Base-by-base conservation (phyloP, 2,113 vertebrate species). In the Rhagologus leucostigma region DNA sequence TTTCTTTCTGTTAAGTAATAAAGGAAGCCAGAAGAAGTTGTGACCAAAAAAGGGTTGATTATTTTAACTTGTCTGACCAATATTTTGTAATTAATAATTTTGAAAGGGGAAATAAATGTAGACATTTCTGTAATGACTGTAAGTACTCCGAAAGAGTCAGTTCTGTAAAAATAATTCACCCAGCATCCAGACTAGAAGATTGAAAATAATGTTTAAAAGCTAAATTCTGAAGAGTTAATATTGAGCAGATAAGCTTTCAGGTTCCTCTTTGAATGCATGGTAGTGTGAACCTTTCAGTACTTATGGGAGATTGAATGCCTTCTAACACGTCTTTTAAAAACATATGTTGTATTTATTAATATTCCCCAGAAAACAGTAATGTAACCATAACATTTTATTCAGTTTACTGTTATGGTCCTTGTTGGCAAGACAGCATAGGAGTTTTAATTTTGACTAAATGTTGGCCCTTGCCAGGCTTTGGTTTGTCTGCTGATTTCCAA, bases 41-140 rank as follows among this genome's bases (percentile, higher is more conserved):
- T 90, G 60, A 92, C 83, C 42, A 71, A 92, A 84, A 88, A 78
- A 56, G 3, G 4, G 23, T 73, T 64, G 44, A 87, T 84, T 89
- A 69, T 79, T 94, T 89, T 92, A 92, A 79, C 46, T 53, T 91
- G 13, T 55, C 52, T 91, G 69, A 94, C 84, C 89, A 95, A 82
- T 95, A 71, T 87, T 95, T 79, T 76, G 32, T 90, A 94, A 89
- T 89, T 92, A 96, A 94, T 96, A 87, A 95, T 95, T 93, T 84
- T 95, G 95, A 97, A 95, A 96, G 93, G 77, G 95, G 91, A 97
- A 96, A 96, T 95, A 95, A 93, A 89, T 89, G 53, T 82, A 95
- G 95, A 91, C 84, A 10, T 89, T 97, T 84, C 74, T 89, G 91
- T 95, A 95, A 97, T 96, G 94, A 97, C 94, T 95, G 56, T 95